Conservation (phyloP, 2,888 invertebrate species). For the Craniophora ligustri region DNA sequence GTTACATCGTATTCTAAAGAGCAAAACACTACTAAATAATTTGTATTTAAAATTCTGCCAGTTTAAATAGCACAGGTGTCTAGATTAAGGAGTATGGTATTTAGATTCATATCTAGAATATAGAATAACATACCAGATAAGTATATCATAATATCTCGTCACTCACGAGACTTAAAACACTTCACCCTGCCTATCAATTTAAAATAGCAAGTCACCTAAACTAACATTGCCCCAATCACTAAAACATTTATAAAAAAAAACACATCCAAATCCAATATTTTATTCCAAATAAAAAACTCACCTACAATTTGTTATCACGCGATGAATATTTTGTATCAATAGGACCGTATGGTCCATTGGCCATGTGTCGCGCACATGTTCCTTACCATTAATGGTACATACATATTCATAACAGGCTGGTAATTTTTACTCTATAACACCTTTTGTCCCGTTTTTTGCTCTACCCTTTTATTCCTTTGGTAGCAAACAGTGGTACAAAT, state of each 20-base stretch:
- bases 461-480: conserved; percentile 75
- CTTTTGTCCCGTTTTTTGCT: conserved; percentile 74
- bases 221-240: neutral
- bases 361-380: conserved; percentile 81
- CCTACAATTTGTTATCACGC: conserved; percentile 68
- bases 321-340: conserved; percentile 69
- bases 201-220: neutral
- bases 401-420: conserved; percentile 77
- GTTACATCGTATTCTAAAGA: too few species aligned
- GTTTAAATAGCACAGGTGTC: too few species aligned
- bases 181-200: neutral
- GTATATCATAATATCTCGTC: neutral
- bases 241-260: neutral
- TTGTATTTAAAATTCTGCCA: too few species aligned
- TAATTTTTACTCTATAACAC: conserved; percentile 74
- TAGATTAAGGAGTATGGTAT: too few species aligned
- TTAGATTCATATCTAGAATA: too few species aligned
- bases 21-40: too few species aligned
- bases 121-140: too few species aligned
- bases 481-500: conserved; percentile 75
- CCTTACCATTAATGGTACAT: conserved; percentile 58
- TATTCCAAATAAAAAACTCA: conserved; percentile 65
- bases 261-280: conserved; percentile 25
- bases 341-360: conserved; percentile 77
- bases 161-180: neutral